Evolutionary conservation across 2,797 vertebrate genomes (phyloP).

Genomic region (Schizopygopsis pylzovi): DNA sequence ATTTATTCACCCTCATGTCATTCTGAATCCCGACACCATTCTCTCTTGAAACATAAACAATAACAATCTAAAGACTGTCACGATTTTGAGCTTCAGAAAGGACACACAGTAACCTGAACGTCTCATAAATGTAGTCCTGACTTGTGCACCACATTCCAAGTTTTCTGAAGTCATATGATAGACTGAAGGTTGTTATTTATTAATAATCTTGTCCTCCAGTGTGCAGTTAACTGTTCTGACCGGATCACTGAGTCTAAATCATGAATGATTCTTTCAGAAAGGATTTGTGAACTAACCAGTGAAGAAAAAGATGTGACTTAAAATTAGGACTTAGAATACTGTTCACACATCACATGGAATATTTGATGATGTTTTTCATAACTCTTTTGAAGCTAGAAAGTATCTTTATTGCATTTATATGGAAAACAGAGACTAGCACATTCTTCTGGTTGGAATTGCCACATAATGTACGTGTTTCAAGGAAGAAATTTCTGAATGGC

Average conservation of each 20-base stretch:
- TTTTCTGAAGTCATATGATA: neutral
- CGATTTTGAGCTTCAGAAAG: neutral
- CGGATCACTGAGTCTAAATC: neutral
- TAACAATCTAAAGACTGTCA: neutral
- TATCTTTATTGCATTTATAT: neutral
- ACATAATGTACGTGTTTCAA: neutral
- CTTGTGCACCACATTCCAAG: neutral
- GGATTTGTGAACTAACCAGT: too few relatives aligned
- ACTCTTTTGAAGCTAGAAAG: neutral
- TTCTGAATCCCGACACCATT: neutral
- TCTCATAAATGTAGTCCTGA: neutral
- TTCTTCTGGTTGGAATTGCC: neutral
- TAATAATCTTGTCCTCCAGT: neutral
- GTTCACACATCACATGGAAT: neutral
- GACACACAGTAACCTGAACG: neutral
- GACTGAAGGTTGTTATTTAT: neutral
- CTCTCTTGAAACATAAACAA: neutral
- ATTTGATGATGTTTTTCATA: neutral
- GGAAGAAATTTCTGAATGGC: neutral
- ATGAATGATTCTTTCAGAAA: neutral
- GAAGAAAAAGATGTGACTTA: neutral
- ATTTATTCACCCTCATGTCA: neutral
- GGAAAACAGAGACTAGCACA: neutral
- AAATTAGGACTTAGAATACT: neutral
- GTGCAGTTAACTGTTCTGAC: neutral